These are phyloP conservation scores for Tachina lurida DNA, from an alignment of 2,888 invertebrate species.

Conservation along the genomic window DNA sequence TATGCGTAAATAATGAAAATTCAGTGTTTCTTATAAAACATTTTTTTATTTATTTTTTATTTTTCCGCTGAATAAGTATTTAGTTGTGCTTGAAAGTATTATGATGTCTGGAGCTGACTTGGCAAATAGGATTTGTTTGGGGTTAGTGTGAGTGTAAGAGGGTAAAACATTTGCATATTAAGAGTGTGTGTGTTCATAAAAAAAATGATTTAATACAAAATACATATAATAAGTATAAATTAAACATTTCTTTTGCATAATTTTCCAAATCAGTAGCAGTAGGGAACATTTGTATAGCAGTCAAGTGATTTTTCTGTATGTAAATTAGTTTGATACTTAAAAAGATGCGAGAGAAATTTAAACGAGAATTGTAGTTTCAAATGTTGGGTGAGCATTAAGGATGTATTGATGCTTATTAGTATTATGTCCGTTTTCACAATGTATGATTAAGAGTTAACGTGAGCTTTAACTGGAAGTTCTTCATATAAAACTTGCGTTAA, in stretches of 20 bases:
- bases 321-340: not conserved
- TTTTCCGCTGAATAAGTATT: conserved; percentile 18
- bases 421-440: no score
- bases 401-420: no score
- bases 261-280: not conserved
- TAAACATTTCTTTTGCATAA: not conserved
- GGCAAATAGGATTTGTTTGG: not conserved
- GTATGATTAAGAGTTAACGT: no score
- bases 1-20: conserved; percentile 37
- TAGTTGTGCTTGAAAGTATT: not conserved
- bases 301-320: not conserved
- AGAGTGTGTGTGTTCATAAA: not conserved
- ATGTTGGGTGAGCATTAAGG: no score
- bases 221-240: not conserved
- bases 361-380: no score
- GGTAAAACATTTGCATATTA: not conserved
- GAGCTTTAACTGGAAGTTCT: no score
- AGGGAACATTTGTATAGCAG: not conserved
- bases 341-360: no score
- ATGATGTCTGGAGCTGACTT: not conserved
- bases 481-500: no score
- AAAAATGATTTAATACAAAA: not conserved
- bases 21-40: not conserved
- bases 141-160: not conserved
- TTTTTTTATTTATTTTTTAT: not conserved